Percentiles rank a stretch among this genome's conserved stretches.
Conservation (phyloP, 1,140 invertebrate species). For the Heliconius himera region DNA sequence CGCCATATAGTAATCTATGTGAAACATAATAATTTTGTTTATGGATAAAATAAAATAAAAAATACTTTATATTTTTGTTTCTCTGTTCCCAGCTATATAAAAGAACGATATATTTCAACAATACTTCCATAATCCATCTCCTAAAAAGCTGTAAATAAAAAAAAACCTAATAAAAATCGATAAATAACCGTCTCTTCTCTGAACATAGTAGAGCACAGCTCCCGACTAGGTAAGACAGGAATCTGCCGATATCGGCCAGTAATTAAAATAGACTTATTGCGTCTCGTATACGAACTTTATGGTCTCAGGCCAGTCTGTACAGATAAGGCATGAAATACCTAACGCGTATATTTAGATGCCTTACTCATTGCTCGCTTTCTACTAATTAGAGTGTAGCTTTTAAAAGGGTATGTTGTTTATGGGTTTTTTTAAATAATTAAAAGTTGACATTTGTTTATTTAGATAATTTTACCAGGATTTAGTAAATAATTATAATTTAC, state of each 20-base stretch:
- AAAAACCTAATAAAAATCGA: not conserved
- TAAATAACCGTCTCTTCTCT: conserved; percentile 47
- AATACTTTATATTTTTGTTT: too few relatives aligned
- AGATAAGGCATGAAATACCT: conserved; percentile 30
- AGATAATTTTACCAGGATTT: not conserved
- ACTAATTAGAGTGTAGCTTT: conserved; percentile 19
- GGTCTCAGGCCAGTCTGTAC: conserved; percentile 25
- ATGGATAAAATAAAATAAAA: too few relatives aligned
- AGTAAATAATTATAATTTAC: not conserved
- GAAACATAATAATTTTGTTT: too few relatives aligned
- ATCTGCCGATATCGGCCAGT: conserved; percentile 78
- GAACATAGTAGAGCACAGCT: conserved; percentile 63
- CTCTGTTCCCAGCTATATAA: too few relatives aligned
- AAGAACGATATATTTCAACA: not conserved
- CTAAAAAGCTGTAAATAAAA: not conserved
- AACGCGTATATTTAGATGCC: conserved; percentile 40
- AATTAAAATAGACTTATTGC: conserved; percentile 81
- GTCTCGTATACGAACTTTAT: conserved; percentile 57
- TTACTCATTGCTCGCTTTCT: conserved; percentile 31
- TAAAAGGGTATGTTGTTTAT: not conserved
- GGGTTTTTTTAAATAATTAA: not conserved
- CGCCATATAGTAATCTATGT: too few relatives aligned
- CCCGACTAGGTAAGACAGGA: conserved; percentile 78
- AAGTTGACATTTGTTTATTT: not conserved
- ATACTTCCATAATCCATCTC: not conserved